These are phyloP conservation scores for Ostrea denselamellosa DNA, from an alignment of 1,140 invertebrate species.

Conservation along the genomic window DNA sequence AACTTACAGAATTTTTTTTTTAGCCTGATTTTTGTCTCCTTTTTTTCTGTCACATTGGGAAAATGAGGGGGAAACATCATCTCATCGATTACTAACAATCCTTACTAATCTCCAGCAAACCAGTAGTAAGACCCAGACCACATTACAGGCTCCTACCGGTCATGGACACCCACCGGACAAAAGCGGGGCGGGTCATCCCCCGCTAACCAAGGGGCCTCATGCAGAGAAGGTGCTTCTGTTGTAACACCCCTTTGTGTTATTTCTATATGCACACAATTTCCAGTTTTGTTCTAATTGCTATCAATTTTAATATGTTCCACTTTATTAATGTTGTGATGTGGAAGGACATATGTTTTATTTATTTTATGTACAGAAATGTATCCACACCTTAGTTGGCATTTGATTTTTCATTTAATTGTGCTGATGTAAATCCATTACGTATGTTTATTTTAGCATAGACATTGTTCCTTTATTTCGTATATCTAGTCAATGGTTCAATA, in stretches of 20 bases:
- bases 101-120: conserved; percentile 32
- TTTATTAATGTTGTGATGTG: not conserved
- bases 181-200: not conserved
- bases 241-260: conserved; percentile 19
- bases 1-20: not conserved
- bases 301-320: not conserved
- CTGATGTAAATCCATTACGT: no score
- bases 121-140: conserved; percentile 28
- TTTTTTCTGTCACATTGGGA: no score
- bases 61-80: not conserved
- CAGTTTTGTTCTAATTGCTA: not conserved
- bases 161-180: conserved; percentile 18
- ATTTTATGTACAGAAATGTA: not conserved
- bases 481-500: no score
- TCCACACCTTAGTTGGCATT: not conserved
- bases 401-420: not conserved
- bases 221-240: conserved; percentile 28
- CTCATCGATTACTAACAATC: not conserved
- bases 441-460: not conserved
- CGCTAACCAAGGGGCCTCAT: not conserved
- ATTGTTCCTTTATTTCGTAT: not conserved
- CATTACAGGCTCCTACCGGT: not conserved
- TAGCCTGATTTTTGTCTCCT: no score
- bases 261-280: not conserved
- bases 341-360: not conserved